A percentile compares a stretch with the other conserved stretches of the same genome.
phyloP scores from a whole-genome alignment of 2,797 vertebrate genomes.

The Cyclura pinguis region DNA sequence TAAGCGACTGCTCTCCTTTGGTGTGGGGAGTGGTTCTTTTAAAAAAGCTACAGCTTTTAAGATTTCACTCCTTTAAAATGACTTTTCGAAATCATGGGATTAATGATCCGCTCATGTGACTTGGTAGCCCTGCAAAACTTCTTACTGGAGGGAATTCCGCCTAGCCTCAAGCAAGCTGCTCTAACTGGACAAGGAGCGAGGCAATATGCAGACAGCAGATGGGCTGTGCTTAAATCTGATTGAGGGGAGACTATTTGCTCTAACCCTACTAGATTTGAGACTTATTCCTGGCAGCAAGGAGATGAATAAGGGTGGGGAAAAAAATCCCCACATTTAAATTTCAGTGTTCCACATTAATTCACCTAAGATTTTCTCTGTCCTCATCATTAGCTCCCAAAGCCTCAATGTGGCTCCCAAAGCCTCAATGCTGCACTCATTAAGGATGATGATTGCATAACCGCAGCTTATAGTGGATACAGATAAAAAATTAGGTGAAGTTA shows the following conservation, averaged over 20 bases:
- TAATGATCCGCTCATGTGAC: conserved; percentile 23
- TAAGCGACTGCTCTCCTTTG: background rate
- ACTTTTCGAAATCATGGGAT: conserved; percentile 10
- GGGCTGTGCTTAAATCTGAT: conserved; percentile 78
- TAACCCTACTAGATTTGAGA: conserved; percentile 67
- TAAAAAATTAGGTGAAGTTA: conserved; percentile 57
- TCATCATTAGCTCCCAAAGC: conserved; percentile 58
- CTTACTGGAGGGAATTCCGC: conserved; percentile 38
- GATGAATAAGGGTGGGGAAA: conserved; percentile 23
- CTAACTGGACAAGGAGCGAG: conserved; percentile 75
- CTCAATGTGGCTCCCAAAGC: conserved; percentile 53
- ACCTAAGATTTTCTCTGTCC: conserved; percentile 66
- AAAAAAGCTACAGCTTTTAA: background rate
- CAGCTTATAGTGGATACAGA: conserved; percentile 42
- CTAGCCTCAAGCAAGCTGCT: conserved; percentile 62
- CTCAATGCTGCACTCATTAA: conserved; percentile 33
- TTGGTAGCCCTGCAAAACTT: conserved; percentile 19
- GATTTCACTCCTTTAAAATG: conserved; percentile 5
- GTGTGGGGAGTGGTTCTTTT: no score
- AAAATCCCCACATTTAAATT: conserved; percentile 59
- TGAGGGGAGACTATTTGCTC: conserved; percentile 69
- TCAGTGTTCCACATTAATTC: conserved; percentile 61
- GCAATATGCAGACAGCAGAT: conserved; percentile 80
- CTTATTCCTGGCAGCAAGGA: conserved; percentile 63
- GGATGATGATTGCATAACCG: conserved; percentile 17